Evolutionary conservation across 2,113 vertebrate species (phyloP).

Genomic region (Petrocephalus microphthalmus): DNA sequence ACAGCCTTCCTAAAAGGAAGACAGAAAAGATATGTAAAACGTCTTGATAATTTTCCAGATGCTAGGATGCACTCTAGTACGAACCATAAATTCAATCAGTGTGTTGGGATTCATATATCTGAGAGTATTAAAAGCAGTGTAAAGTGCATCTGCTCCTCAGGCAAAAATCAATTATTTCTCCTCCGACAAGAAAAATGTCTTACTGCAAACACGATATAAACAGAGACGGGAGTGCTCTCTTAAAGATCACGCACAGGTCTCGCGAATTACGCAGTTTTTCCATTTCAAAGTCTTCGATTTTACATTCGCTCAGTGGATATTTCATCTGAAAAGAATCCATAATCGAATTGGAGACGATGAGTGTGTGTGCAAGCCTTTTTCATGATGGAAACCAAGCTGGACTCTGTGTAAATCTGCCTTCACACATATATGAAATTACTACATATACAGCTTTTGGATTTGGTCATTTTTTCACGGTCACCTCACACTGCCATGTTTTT

Average conservation of each 20-base stretch:
- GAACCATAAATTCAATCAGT: conserved; percentile 14
- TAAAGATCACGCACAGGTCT: conserved; percentile 42
- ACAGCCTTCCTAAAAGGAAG: neutral
- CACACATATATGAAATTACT: conserved; percentile 35
- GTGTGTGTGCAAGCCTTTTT: conserved; percentile 31
- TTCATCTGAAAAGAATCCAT: conserved; percentile 45
- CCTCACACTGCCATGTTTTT: neutral
- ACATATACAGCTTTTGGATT: neutral
- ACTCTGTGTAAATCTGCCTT: conserved; percentile 36
- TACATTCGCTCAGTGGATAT: conserved; percentile 37
- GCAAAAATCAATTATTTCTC: conserved; percentile 44
- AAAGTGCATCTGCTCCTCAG: conserved; percentile 44
- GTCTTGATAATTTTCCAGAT: neutral
- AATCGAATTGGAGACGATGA: conserved; percentile 51
- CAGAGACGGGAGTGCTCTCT: conserved; percentile 20
- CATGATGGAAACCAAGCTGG: conserved; percentile 41
- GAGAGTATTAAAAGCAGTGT: conserved; percentile 46
- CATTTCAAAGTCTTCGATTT: conserved; percentile 47
- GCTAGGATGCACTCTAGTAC: neutral
- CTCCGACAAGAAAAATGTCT: neutral
- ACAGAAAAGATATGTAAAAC: neutral
- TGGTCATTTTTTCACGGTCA: neutral
- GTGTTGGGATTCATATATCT: conserved; percentile 31
- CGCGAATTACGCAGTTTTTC: conserved; percentile 40
- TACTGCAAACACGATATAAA: conserved; percentile 39